A percentile compares a stretch with the other conserved stretches of the same genome.
Conservation (phyloP, 1,140 invertebrate species). For the Octopus bimaculoides region DNA sequence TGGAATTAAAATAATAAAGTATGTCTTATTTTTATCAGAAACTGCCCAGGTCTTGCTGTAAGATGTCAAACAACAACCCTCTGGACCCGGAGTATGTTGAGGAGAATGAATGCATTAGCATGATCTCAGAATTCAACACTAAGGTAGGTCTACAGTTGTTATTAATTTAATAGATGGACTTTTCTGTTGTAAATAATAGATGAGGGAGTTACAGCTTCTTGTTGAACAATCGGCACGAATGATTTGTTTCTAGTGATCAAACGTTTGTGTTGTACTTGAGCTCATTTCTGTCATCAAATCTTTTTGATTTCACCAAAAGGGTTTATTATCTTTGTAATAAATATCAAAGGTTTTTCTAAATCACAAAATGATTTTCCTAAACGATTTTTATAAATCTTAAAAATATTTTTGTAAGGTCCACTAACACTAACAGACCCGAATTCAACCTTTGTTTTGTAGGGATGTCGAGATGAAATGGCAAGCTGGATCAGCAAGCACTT, state of each 20-base stretch:
- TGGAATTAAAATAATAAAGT: too few species aligned
- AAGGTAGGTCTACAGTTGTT: background rate
- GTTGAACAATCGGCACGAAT: too few species aligned
- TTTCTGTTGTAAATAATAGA: background rate
- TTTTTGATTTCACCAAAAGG: too few species aligned
- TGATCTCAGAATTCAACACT: conserved; percentile 9
- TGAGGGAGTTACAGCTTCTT: too few species aligned
- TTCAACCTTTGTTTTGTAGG: conserved; percentile 13
- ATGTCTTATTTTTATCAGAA: background rate
- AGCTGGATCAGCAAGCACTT: conserved; percentile 6
- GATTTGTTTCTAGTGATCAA: too few species aligned
- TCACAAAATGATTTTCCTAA: too few species aligned
- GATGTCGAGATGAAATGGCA: conserved; percentile 7
- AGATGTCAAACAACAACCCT: background rate
- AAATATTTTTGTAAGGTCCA: background rate
- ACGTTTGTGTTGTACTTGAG: too few species aligned
- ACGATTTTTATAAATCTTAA: too few species aligned
- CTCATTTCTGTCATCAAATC: too few species aligned
- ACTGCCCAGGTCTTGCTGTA: conserved; percentile 1
- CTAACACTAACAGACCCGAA: background rate
- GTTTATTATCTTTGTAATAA: too few species aligned
- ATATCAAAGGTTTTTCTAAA: too few species aligned
- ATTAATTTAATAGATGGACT: background rate
- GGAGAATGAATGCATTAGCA: background rate
- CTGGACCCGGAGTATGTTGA: background rate